Evolutionary conservation across 2,797 vertebrate genomes (phyloP).

Genomic region (Ptychadena robeensis): DNA sequence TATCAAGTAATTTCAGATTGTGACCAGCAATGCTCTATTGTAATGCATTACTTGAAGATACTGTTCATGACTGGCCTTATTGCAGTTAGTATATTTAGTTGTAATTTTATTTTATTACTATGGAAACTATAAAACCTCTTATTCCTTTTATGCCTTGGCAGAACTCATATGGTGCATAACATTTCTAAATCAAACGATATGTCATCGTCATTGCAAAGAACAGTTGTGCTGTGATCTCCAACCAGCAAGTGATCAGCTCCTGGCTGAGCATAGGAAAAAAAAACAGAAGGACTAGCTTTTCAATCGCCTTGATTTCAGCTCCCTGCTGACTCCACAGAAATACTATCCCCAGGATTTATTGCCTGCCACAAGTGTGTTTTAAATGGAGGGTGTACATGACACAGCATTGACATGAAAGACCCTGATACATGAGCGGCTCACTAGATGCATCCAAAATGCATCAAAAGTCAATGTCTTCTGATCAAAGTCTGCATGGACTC

Average conservation of each 20-base stretch:
- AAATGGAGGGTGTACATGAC: not conserved
- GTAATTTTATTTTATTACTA: not conserved
- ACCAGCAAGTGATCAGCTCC: not conserved
- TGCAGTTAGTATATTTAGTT: too few species aligned
- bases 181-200: not conserved
- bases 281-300: not conserved
- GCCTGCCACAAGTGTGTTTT: not conserved
- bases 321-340: slow-evolving; percentile 14
- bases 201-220: not conserved
- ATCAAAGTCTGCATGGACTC: not conserved
- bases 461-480: not conserved
- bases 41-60: too few species aligned
- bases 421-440: not conserved
- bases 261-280: not conserved
- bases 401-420: not conserved
- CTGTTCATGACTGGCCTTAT: too few species aligned
- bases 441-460: not conserved
- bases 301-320: not conserved
- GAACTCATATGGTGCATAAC: not conserved
- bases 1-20: too few species aligned
- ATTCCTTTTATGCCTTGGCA: not conserved
- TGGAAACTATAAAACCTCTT: not conserved
- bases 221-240: not conserved
- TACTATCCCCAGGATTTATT: not conserved
- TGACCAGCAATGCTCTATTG: too few species aligned